A percentile compares a stretch with the other conserved stretches of the same genome.
Evolutionary conservation across 2,888 invertebrate genomes (phyloP).

Genomic region (Argyresthia albistria): DNA sequence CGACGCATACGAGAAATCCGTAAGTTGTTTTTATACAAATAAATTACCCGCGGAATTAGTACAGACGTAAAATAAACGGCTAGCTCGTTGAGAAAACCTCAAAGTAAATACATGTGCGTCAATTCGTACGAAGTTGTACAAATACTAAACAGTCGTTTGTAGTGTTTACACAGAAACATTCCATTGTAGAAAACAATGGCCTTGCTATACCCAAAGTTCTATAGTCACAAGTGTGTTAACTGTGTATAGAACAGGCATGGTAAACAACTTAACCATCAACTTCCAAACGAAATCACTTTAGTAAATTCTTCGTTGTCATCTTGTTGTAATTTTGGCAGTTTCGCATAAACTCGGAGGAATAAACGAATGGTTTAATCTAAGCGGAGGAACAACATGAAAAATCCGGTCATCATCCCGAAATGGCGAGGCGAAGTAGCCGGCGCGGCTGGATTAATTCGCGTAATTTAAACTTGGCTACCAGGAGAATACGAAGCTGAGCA

Average conservation of each 20-base stretch:
- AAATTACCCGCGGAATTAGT: not conserved
- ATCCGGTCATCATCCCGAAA: constrained; percentile 16
- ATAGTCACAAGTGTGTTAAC: too few species aligned
- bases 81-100: not conserved
- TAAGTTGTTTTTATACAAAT: not conserved
- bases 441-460: constrained; percentile 53
- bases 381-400: not conserved
- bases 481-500: constrained; percentile 46
- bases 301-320: too few species aligned
- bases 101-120: not conserved
- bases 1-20: too few species aligned
- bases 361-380: too few species aligned
- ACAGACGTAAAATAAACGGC: not conserved
- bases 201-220: not conserved
- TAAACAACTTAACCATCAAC: too few species aligned
- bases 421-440: constrained; percentile 27
- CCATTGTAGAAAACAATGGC: constrained; percentile 4
- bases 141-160: not conserved
- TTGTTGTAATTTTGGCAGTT: too few species aligned
- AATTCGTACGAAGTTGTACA: not conserved
- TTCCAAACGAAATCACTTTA: too few species aligned
- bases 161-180: not conserved
- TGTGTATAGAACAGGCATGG: too few species aligned
- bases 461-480: constrained; percentile 58
- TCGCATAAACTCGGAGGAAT: too few species aligned